Evolutionary conservation across 2,888 invertebrate genomes (phyloP).

Genomic region (Parnassius mnemosyne): DNA sequence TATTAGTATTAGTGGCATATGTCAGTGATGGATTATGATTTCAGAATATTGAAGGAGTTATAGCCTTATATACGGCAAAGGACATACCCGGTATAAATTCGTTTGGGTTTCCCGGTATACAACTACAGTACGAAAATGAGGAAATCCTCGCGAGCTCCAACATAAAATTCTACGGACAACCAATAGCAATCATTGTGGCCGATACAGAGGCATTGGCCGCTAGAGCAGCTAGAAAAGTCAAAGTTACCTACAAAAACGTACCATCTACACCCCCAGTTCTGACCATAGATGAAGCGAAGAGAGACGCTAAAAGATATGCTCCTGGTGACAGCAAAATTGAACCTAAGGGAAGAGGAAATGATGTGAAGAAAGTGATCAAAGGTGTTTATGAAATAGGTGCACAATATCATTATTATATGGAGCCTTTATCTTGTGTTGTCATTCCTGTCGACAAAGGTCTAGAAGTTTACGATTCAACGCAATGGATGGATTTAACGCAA

Average conservation of each 20-base stretch:
- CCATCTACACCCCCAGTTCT: conserved; percentile 51
- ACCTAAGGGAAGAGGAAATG: conserved; percentile 52
- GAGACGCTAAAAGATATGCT: conserved; percentile 61
- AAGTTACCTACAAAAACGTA: conserved; percentile 77
- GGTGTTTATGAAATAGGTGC: conserved; percentile 81
- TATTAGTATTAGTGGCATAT: conserved; percentile 2
- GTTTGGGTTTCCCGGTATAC: conserved; percentile 60
- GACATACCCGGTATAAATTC: conserved; percentile 86
- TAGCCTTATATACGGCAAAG: conserved; percentile 82
- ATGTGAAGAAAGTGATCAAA: conserved; percentile 67
- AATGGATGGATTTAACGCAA: conserved; percentile 84
- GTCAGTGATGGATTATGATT: conserved; percentile 7
- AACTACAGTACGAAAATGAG: conserved; percentile 63
- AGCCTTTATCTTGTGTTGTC: conserved; percentile 83
- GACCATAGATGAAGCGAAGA: conserved; percentile 59
- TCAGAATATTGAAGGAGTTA: conserved; percentile 83
- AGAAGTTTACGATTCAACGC: conserved; percentile 83
- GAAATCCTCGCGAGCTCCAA: conserved; percentile 75
- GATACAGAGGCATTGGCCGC: conserved; percentile 77
- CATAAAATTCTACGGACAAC: conserved; percentile 84
- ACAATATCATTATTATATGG: conserved; percentile 89
- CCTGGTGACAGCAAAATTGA: conserved; percentile 43
- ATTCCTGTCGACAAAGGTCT: conserved; percentile 85
- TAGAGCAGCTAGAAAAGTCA: conserved; percentile 78
- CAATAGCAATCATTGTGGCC: conserved; percentile 85